Conservation (phyloP, 2,113 vertebrate species). For the Platysternon megacephalum region DNA sequence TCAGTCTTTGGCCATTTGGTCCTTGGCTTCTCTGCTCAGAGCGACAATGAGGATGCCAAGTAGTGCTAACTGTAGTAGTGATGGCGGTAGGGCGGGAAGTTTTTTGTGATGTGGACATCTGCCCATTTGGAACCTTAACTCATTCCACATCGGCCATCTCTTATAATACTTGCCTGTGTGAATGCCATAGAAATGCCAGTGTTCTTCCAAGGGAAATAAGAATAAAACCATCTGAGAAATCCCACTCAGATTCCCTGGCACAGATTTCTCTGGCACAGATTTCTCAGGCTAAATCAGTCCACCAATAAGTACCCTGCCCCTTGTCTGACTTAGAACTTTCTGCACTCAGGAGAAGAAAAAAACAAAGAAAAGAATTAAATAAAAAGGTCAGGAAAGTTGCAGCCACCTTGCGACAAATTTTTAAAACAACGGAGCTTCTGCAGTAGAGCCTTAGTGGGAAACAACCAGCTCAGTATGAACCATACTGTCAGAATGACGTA, state of each 20-base stretch:
- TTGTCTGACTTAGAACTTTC: conserved; percentile 56
- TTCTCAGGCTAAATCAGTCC: conserved; percentile 3
- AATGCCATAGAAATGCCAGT: not conserved
- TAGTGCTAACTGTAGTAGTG: not conserved
- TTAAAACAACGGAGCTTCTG: conserved; percentile 3
- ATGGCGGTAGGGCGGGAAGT: not conserved
- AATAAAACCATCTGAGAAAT: not conserved
- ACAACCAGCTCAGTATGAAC: not conserved
- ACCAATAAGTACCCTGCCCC: not conserved
- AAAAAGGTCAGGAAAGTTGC: conserved; percentile 51
- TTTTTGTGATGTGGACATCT: not conserved
- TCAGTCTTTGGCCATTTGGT: not conserved
- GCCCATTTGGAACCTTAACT: not conserved
- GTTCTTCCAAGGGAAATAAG: no score
- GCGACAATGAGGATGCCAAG: not conserved
- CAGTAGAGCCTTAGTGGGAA: conserved; percentile 25
- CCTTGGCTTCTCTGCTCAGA: not conserved
- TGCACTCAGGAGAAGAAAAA: conserved; percentile 9
- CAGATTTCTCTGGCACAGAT: not conserved
- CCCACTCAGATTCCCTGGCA: not conserved
- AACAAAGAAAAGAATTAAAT: conserved; percentile 47
- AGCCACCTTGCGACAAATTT: conserved; percentile 9
- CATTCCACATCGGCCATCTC: not conserved
- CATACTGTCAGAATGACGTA: no score
- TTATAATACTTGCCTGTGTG: accelerated